Evolutionary conservation across 2,888 invertebrate genomes (phyloP), one percentile per base, ranked within the genome.

Genomic region (Caenorhabditis becei): DNA sequence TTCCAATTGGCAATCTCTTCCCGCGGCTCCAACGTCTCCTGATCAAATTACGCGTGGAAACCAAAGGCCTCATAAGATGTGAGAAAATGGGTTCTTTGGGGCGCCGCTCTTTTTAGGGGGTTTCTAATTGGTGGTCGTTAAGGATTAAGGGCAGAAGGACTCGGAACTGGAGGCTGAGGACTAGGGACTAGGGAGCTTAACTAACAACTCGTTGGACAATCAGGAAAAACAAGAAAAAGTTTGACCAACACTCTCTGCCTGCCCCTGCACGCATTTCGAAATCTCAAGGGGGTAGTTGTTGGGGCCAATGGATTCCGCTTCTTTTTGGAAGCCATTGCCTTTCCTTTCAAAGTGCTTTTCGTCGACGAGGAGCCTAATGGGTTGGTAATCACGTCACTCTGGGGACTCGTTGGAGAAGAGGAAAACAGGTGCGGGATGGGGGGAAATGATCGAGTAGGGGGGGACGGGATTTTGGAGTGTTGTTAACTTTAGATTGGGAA

Each of bases 381-480:
- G 35, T 65, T 66, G 28, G 59, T 74, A 74, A 74, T 74, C 74
- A 74, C 59, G 37, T 66, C 74, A 66, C 74, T 65, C 65, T 66
- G 74, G 74, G 74, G 74, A 74, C 49, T 65, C 32, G 26, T 71
- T 49, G 14, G 37, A 20, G 18, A 24, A 26, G 20, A 47, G 20
- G 28, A 47, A 72, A 65, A 65, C 72, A 72, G 72, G 72, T 72
- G 65, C 32, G 53, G 11, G 35, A n/a, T n/a, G 41, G 2, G 8
- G 20, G 23, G 28, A 26, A 41, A 16, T 35, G 53, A 54, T 20
- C n/a, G 32, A 56, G 26, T 16, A 23, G 54, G 35, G 18, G n/a
- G n/a, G n/a, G n/a, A n/a, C n/a, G n/a, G n/a, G n/a, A n/a, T n/a
- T n/a, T n/a, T n/a, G n/a, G n/a, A n/a, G n/a, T n/a, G n/a, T n/a